Conservation (phyloP, 2,888 invertebrate species). For the Callyntrura sp. region DNA sequence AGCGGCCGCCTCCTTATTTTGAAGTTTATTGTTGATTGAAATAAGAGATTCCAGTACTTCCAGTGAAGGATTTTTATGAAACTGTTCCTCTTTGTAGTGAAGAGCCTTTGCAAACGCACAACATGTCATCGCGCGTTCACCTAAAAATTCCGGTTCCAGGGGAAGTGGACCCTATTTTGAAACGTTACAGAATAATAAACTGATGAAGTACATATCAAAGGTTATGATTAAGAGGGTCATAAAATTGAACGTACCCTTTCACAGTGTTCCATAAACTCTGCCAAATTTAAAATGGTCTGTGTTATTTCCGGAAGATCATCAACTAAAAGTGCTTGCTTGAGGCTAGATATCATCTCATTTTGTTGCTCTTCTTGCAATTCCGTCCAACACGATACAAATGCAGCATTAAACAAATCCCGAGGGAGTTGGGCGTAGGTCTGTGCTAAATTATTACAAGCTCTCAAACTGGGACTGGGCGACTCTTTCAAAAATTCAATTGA, state of each 20-base stretch:
- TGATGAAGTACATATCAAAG: too few species aligned
- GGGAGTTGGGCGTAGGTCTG: conserved; percentile 98
- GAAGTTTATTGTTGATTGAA: conserved; percentile 98
- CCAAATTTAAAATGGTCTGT: conserved; percentile 97
- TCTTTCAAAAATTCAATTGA: conserved; percentile 97
- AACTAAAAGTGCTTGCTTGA: conserved; percentile 95
- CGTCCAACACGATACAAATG: conserved; percentile 99
- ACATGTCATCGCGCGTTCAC: conserved; percentile 97
- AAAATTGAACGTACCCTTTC: conserved; percentile 89
- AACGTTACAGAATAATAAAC: too few species aligned
- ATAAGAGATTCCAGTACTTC: conserved; percentile 97
- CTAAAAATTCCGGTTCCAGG: conserved; percentile 93
- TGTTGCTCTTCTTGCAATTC: conserved; percentile 94
- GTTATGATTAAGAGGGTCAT: not conserved
- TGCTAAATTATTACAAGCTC: conserved; percentile 96
- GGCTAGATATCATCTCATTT: conserved; percentile 92
- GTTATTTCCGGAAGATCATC: conserved; percentile 98
- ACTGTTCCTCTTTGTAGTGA: conserved; percentile 97
- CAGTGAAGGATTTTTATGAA: conserved; percentile 92
- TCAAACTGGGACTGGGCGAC: conserved; percentile 97
- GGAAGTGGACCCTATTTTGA: conserved; percentile 93
- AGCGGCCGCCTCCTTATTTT: conserved; percentile 99
- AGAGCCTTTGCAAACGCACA: conserved; percentile 93
- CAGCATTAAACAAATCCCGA: conserved; percentile 98
- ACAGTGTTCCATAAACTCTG: conserved; percentile 99